Conservation (phyloP, 2,113 vertebrate species). For the Dasypus novemcinctus region DNA sequence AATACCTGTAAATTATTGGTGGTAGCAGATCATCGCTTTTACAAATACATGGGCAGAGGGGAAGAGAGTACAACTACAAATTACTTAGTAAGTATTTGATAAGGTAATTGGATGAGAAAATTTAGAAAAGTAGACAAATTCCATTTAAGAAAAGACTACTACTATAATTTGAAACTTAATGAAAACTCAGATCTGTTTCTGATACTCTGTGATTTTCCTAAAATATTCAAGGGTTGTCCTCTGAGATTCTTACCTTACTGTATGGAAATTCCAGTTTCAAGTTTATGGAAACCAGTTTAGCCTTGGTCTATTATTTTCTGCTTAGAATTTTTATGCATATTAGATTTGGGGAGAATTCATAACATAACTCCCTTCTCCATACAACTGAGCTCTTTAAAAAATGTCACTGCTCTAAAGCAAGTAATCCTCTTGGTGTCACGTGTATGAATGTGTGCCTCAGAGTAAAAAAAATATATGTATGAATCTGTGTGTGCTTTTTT, state of each 20-base stretch:
- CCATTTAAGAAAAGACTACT: not conserved
- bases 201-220: not conserved
- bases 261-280: not conserved
- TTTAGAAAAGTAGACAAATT: not conserved
- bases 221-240: not conserved
- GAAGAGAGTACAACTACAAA: conserved; percentile 98
- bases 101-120: not conserved
- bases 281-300: not conserved
- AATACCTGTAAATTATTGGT: conserved; percentile 96
- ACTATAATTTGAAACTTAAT: not conserved
- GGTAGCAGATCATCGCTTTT: conserved; percentile 98
- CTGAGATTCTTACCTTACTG: not conserved
- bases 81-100: conserved; percentile 88
- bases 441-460: not conserved
- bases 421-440: not conserved
- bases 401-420: not conserved
- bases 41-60: conserved; percentile 92
- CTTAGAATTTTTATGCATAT: not conserved
- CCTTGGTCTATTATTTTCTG: not conserved
- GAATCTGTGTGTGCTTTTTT: not conserved
- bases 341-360: not conserved
- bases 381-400: not conserved
- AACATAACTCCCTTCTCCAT: not conserved
- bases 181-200: not conserved
- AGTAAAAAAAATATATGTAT: not conserved